Conservation (phyloP, 1,140 invertebrate species). For the Solenopsis fugax region DNA sequence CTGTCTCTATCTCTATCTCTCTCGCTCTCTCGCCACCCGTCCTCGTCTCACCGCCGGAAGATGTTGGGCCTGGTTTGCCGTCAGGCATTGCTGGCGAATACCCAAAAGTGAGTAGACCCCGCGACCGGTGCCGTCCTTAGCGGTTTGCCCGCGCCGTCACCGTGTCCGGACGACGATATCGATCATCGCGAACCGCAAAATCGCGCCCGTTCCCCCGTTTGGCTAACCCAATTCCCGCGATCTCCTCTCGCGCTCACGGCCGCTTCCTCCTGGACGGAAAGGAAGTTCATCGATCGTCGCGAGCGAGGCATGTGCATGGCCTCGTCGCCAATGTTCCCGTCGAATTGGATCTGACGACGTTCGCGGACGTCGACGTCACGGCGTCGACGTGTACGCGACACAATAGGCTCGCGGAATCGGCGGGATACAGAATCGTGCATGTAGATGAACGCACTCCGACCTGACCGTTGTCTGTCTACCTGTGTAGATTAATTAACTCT, state of each 20-base stretch:
- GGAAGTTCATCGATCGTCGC: background rate
- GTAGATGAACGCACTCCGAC: too few relatives aligned
- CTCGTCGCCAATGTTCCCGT: background rate
- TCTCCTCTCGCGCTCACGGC: background rate
- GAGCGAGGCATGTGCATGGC: background rate
- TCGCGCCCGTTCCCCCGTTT: background rate
- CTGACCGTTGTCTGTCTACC: too few relatives aligned
- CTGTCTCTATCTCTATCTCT: background rate
- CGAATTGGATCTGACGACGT: background rate
- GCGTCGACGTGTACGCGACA: too few relatives aligned
- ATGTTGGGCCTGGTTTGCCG: constrained; percentile 79
- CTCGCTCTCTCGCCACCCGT: background rate
- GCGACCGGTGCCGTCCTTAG: background rate
- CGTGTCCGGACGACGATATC: background rate
- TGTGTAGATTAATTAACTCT: too few relatives aligned
- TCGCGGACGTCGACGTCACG: background rate
- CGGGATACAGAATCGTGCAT: too few relatives aligned
- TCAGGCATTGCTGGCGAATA: constrained; percentile 76
- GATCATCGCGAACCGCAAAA: constrained; percentile 1
- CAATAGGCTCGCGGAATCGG: too few relatives aligned
- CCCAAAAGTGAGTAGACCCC: constrained; percentile 79
- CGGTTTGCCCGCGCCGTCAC: background rate
- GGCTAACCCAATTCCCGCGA: background rate
- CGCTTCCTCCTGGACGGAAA: background rate
- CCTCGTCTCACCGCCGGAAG: constrained; percentile 15